Evolutionary conservation across 2,113 vertebrate species (phyloP), one percentile per base, ranked within the genome.

Genomic region (Pseudorasbora parva): DNA sequence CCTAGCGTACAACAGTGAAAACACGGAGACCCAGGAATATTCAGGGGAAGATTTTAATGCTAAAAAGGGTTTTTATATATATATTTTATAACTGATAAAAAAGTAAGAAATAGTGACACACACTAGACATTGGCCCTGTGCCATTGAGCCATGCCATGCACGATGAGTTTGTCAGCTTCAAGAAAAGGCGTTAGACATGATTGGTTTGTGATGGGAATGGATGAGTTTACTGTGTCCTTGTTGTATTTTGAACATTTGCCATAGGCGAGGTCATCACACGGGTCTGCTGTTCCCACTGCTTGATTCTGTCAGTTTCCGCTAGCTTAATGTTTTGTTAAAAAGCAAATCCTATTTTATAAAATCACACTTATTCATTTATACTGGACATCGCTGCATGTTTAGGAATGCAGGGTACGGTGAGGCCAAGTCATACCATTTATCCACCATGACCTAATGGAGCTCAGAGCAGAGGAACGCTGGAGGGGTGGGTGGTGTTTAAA

Each of bases 161-260:
- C 49, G 4, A 79, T 64, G 8, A 49, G 21, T 33, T 68, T 5
- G 12, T 12, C 9, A 33, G 5, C 60, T n/a, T 41, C 11, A 30
- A 10, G 17, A 8, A 76, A 76, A 76, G 10, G 2, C 21, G 33
- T 51, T 9, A 51, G 37, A 25, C 21, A 66, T 14, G 9, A 23
- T 57, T 15, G 4, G 1, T 51, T 37, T 37, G n/a, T 9, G 12
- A 5, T 81, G 60, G 47, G 43, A 60, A 47, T 0, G 9, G 23
- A 49, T 14, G 27, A 62, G 72, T 54, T 56, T 56, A 68, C 14
- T 45, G 10, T 41, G 74, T 76, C 73, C 30, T 37, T 69, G 45
- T 41, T 33, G 73, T 45, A 69, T 89, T 80, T 87, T 62, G 64
- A 81, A 87, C 83, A 64, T 59, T 57, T 85, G 73, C 27, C 57